Percentiles rank a stretch among this genome's conserved stretches.
phyloP scores from a whole-genome alignment of 1,140 invertebrate species.

The Zaprionus ghesquierei region DNA sequence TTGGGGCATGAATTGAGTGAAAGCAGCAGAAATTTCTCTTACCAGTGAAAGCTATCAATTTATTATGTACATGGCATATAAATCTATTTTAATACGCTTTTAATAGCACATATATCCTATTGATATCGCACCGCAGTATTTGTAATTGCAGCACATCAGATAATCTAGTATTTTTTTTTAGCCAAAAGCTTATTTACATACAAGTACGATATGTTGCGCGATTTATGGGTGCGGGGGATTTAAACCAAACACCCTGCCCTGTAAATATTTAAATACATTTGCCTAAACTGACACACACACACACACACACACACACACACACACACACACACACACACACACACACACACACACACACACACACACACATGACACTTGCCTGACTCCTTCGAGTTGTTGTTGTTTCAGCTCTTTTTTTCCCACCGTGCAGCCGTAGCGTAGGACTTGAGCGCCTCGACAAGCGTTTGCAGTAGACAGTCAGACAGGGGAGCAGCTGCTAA shows the following conservation, averaged over 20 bases:
- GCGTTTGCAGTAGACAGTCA: conserved; percentile 43
- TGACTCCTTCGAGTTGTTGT: conserved; percentile 4
- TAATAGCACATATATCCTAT: conserved; percentile 27
- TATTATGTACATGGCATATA: not conserved
- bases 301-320: not conserved
- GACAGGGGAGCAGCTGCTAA: conserved; percentile 7
- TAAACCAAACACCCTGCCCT: not conserved
- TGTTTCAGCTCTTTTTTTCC: conserved; percentile 18
- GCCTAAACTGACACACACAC: not conserved
- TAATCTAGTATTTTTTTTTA: not conserved
- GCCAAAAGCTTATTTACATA: not conserved
- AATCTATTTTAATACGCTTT: not conserved
- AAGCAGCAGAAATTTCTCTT: no score
- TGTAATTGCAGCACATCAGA: not conserved
- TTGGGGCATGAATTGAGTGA: not conserved
- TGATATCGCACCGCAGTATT: conserved; percentile 7
- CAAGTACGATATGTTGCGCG: no score
- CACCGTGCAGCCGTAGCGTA: conserved; percentile 33
- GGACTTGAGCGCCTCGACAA: conserved; percentile 55
- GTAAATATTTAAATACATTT: not conserved
- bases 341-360: not conserved
- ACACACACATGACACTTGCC: conserved; percentile 5
- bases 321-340: not conserved
- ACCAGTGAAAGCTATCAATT: no score
- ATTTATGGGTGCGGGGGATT: not conserved